Percentiles rank a stretch among this genome's conserved stretches.
Conservation (phyloP, 2,888 invertebrate species). For the Julus scanicus region DNA sequence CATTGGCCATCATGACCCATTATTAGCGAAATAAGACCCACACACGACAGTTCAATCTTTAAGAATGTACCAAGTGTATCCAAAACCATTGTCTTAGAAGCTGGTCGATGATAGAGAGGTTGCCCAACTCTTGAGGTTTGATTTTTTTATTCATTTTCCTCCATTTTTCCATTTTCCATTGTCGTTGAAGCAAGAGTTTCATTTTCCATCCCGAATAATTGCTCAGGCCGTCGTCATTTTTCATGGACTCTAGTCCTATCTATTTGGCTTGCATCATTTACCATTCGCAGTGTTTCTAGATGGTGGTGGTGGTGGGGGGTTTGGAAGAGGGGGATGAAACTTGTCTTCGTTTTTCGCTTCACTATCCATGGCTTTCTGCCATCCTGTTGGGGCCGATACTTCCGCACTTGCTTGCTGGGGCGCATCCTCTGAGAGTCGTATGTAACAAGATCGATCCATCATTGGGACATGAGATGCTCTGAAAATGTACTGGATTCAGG, state of each 20-base stretch:
- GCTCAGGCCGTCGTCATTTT: not conserved
- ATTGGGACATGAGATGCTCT: slow-evolving; percentile 25
- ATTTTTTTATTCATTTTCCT: not conserved
- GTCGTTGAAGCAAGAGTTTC: slow-evolving; percentile 42
- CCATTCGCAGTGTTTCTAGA: not conserved
- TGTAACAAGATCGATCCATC: slow-evolving; percentile 39
- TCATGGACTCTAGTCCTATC: slow-evolving; percentile 6
- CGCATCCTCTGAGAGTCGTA: slow-evolving; percentile 35
- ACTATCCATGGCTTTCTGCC: slow-evolving; percentile 38
- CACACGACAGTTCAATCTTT: too few species aligned
- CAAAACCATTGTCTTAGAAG: too few species aligned
- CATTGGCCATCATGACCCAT: too few species aligned
- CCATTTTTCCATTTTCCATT: slow-evolving; percentile 9
- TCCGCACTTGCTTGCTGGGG: slow-evolving; percentile 35
- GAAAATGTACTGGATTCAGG: not conserved
- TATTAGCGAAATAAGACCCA: too few species aligned
- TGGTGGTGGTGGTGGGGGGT: too few species aligned
- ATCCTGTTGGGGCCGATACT: slow-evolving; percentile 24
- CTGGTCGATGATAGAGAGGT: too few species aligned
- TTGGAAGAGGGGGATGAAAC: too few species aligned
- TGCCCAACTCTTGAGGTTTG: too few species aligned
- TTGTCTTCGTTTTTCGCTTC: slow-evolving; percentile 39
- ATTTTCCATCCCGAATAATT: slow-evolving; percentile 31
- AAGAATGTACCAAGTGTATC: not conserved
- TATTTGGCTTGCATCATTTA: slow-evolving; percentile 35